Conservation (phyloP, 2,888 invertebrate genomes). For the Aleiodes testaceus region DNA sequence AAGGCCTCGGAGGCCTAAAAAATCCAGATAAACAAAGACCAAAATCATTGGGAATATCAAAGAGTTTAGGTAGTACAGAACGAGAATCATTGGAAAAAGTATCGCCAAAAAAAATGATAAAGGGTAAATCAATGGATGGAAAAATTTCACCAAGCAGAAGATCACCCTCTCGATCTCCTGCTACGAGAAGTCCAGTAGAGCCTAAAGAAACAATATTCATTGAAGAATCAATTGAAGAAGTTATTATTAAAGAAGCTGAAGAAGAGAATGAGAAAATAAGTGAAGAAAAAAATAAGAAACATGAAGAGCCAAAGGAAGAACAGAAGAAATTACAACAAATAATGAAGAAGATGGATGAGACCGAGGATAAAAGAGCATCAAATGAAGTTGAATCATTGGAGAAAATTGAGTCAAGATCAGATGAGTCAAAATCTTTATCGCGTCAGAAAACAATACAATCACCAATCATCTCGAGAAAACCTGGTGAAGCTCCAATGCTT, state of each 20-base stretch:
- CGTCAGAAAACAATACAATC: conserved; percentile 78
- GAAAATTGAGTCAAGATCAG: conserved; percentile 55
- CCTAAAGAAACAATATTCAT: conserved; percentile 55
- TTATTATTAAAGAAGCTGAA: conserved; percentile 72
- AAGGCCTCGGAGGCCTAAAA: conserved; percentile 56
- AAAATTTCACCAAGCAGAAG: conserved; percentile 47
- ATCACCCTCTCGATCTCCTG: conserved; percentile 55
- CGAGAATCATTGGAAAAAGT: conserved; percentile 67
- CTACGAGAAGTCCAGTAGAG: conserved; percentile 53
- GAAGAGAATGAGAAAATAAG: conserved; percentile 59
- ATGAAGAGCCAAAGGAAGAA: conserved; percentile 76
- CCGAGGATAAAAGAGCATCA: conserved; percentile 72
- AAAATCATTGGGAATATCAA: conserved; percentile 69
- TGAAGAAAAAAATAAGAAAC: conserved; percentile 64
- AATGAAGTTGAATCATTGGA: conserved; percentile 53
- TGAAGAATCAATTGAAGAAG: conserved; percentile 69
- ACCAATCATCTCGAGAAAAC: conserved; percentile 79
- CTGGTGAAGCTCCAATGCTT: conserved; percentile 84
- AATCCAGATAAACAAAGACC: conserved; percentile 66
- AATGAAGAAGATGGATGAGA: conserved; percentile 62
- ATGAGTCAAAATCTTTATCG: conserved; percentile 59
- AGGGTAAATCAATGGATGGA: conserved; percentile 74
- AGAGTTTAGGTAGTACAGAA: conserved; percentile 68
- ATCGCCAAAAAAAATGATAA: conserved; percentile 70
- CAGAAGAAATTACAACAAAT: conserved; percentile 73